These are phyloP conservation scores for Harmothoe impar DNA, from an alignment of 2,888 invertebrate species.

Conservation along the genomic window DNA sequence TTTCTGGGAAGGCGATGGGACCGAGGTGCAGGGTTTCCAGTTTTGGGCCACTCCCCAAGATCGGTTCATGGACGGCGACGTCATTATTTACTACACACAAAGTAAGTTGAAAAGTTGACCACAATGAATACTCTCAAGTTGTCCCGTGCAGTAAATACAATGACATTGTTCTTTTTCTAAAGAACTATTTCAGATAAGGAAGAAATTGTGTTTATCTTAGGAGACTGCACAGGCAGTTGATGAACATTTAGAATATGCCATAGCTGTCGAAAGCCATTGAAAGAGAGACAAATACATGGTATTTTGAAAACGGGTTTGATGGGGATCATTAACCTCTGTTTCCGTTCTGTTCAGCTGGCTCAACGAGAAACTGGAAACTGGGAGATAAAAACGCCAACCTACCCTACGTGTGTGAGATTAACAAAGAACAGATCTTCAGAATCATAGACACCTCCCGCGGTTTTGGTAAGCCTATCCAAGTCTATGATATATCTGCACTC, in stretches of 20 bases:
- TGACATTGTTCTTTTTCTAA: too few relatives aligned
- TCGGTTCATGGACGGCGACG: slow-evolving; percentile 83
- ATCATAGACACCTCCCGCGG: slow-evolving; percentile 73
- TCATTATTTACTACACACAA: slow-evolving; percentile 75
- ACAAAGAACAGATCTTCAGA: slow-evolving; percentile 73
- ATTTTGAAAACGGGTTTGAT: too few relatives aligned
- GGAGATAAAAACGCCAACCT: background rate
- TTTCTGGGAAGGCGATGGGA: slow-evolving; percentile 89
- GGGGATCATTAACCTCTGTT: too few relatives aligned
- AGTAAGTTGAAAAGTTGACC: slow-evolving; percentile 65
- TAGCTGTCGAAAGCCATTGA: too few relatives aligned
- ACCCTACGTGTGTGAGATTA: slow-evolving; percentile 79
- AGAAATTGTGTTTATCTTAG: too few relatives aligned
- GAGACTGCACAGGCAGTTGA: too few relatives aligned
- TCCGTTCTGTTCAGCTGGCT: slow-evolving; percentile 40
- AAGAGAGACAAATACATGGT: too few relatives aligned
- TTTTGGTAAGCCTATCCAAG: slow-evolving; percentile 73
- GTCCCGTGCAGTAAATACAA: too few relatives aligned
- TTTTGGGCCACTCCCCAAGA: slow-evolving; percentile 77
- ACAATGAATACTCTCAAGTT: background rate
- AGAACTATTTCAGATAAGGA: too few relatives aligned
- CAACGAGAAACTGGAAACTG: slow-evolving; percentile 64
- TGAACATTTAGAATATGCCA: too few relatives aligned
- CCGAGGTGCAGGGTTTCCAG: slow-evolving; percentile 79
- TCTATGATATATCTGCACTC: too few relatives aligned